Evolutionary conservation across 2,888 invertebrate genomes (phyloP), one percentile per base, ranked within the genome.

Genomic region (Pterostichus niger): DNA sequence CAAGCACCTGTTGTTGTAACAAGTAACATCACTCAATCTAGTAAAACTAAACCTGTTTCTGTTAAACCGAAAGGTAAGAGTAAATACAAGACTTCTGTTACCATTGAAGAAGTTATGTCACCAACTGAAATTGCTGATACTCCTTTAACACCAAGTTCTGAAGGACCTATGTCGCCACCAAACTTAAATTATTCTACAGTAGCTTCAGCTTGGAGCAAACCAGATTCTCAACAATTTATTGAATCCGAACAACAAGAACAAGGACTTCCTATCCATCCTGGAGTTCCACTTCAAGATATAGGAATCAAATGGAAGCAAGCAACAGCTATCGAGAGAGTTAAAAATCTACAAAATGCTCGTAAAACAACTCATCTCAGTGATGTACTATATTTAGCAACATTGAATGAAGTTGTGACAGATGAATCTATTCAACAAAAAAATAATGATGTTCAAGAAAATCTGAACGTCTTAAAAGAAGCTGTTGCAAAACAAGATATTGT

Each of bases 331-430:
- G 92, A 92, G 85, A 90, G 93, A 84, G 90, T 93, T 11, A 92
- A 91, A 84, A 92, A 92, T 84, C 87, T 93, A 6, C 92, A 92
- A 84, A 91, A 92, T 71, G 91, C 91, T 1, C 89, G 89, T 6
- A 90, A 90, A 84, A 91, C 91, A 3, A 93, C 92, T 13, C 91
- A 92, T 81, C 87, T 94, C n/a, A 92, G 92, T 73, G 93, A 93
- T 86, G 91, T 94, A 0, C 88, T 94, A n/a, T 93, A 93, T 85
- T 89, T 94, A 75, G 93, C 93, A 0, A 92, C 93, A 0, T 87
- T 94, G 0, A 91, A 92, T 61, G 92, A 93, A 86, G 90, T 91
- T 80, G 88, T 92, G 6, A 91, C 91, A 0, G 91, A 92, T 15
- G 91, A 92, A 85, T 91, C 92, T 0, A 89, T 91, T 0, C 92